Evolutionary conservation across 2,113 vertebrate genomes (phyloP), one percentile per base, ranked within the genome.

Genomic region (Ptilorrhoa leucosticta): DNA sequence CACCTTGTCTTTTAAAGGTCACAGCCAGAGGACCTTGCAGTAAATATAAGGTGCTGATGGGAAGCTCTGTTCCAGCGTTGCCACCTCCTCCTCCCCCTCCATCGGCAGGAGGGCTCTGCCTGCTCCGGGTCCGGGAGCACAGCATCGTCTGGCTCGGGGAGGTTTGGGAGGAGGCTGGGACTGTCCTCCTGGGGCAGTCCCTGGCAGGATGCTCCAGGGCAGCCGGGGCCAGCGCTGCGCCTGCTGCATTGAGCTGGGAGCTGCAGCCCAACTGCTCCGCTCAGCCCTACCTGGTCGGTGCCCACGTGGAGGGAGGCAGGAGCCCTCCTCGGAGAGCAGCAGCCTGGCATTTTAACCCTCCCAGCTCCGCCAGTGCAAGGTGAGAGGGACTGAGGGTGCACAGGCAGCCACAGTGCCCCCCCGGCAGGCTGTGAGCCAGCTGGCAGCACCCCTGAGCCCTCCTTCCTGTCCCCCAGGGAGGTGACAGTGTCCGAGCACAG

Each of bases 1-100:
- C 50, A 10, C 92, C 54, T 92, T 60, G 63, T 54, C 90, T 88
- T 73, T 44, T 50, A 93, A 88, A 96, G 95, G 94, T 96, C 95
- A 70, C 90, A 93, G 90, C 42, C 84, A 86, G 91, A 96, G 90
- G 94, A 97, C 87, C 93, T 96, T 97, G 96, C 95, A 95, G 95
- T 87, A 96, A 94, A 96, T 79, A 64, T 80, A 56, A 93, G 82
- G 95, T 66, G 95, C 95, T 96, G 96, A 91, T 83, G 95, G 96
- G 95, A 95, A 72, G 91, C 68, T 94, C 72, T 11, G 82, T 18
- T 96, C 79, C 84, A 28, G 91, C 40, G 18, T 17, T 21, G 28
- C 87, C 93, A 51, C 78, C 82, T 85, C 87, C 78, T 89, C 78
- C 83, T 60, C 84, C 82, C 70, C 53, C 92, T 95, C 87, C 61